Percentiles rank a stretch among this genome's conserved stretches.
These are phyloP conservation scores for Omphaloscelis lunosa DNA, from an alignment of 2,888 invertebrate species.

Conservation along the genomic window DNA sequence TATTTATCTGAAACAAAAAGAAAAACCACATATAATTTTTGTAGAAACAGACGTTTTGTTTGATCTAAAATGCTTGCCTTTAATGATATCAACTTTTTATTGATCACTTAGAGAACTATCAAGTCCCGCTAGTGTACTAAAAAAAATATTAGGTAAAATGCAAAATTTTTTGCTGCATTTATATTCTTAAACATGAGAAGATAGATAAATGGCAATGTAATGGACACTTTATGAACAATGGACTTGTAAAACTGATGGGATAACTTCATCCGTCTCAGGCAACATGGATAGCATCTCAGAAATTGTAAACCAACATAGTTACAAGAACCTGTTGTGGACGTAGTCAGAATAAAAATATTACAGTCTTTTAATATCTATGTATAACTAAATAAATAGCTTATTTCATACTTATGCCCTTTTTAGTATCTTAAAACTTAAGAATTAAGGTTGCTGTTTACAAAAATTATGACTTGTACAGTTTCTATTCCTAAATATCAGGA, in stretches of 20 bases:
- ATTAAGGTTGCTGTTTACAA: neutral
- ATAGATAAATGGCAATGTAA: neutral
- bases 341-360: too few species aligned
- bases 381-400: neutral
- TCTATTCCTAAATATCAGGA: neutral
- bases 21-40: slow-evolving; percentile 8
- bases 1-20: slow-evolving; percentile 84
- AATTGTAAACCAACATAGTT: slow-evolving; percentile 5
- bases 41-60: neutral
- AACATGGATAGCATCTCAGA: slow-evolving; percentile 2
- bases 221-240: neutral
- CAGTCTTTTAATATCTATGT: neutral
- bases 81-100: too few species aligned
- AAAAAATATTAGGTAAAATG: neutral
- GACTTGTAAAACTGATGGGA: neutral
- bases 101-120: neutral
- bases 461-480: neutral
- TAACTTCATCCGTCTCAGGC: slow-evolving; percentile 21
- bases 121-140: fast-evolving
- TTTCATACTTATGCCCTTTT: neutral
- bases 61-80: neutral
- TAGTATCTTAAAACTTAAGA: neutral
- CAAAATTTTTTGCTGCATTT: neutral
- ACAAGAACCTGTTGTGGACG: neutral
- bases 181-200: neutral